These are phyloP conservation scores for Lepidochrysops patricia DNA, from an alignment of 2,888 invertebrate species.

Conservation along the genomic window DNA sequence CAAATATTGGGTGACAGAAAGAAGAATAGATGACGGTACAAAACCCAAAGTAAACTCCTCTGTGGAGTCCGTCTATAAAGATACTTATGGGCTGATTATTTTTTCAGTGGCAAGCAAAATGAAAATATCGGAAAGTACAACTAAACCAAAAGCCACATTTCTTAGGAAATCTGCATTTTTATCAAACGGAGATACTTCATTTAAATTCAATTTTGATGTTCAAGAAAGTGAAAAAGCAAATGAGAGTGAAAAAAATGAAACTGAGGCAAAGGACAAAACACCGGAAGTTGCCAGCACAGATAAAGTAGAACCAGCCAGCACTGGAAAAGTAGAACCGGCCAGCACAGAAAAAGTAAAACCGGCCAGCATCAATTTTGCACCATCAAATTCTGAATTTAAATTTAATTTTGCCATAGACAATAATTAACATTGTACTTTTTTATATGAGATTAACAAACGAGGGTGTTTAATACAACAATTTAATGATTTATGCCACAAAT, in stretches of 20 bases:
- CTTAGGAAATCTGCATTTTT: constrained; percentile 77
- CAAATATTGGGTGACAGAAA: neutral
- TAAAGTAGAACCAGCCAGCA: no score
- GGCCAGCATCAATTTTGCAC: constrained; percentile 49
- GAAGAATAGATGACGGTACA: neutral
- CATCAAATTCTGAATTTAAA: constrained; percentile 73
- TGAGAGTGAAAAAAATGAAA: constrained; percentile 19
- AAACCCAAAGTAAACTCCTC: constrained; percentile 2
- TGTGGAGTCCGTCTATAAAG: constrained; percentile 9
- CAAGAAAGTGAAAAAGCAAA: constrained; percentile 30
- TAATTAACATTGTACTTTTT: constrained; percentile 23
- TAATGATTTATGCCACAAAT: constrained; percentile 12
- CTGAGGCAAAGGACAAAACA: constrained; percentile 15
- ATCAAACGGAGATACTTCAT: constrained; percentile 66
- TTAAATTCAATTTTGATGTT: constrained; percentile 69
- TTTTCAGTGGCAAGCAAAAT: constrained; percentile 74
- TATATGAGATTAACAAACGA: neutral
- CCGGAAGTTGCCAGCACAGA: constrained; percentile 15
- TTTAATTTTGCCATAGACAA: constrained; percentile 76
- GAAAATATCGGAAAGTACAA: constrained; percentile 67
- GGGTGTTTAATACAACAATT: neutral
- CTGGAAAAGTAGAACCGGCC: constrained; percentile 24
- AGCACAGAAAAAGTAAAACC: constrained; percentile 29
- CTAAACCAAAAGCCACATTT: constrained; percentile 77
- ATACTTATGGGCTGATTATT: constrained; percentile 15